Conservation (phyloP, 2,888 invertebrate species). For the Apamea sordens region DNA sequence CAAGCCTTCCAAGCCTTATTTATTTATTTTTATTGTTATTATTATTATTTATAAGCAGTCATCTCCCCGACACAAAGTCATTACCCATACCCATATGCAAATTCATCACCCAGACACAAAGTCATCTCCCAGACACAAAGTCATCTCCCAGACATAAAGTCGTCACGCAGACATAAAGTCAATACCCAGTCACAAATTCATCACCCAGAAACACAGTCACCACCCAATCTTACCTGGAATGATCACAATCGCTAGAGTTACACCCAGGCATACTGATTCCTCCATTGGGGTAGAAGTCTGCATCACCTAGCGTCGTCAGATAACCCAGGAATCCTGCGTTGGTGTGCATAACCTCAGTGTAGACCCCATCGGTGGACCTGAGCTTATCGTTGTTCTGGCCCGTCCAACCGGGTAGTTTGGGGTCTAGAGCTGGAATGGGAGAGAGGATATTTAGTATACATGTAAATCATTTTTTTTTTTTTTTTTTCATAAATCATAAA, state of each 20-base stretch:
- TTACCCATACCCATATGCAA: too few species aligned
- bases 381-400: constrained; percentile 66
- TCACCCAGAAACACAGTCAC: neutral
- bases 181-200: neutral
- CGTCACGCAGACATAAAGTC: neutral
- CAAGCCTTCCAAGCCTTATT: too few species aligned
- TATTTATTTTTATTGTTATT: too few species aligned
- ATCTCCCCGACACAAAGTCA: neutral
- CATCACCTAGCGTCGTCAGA: constrained; percentile 66
- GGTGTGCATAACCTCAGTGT: constrained; percentile 77
- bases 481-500: too few species aligned
- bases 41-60: too few species aligned
- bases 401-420: constrained; percentile 70
- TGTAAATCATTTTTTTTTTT: too few species aligned
- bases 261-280: constrained; percentile 75
- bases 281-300: constrained; percentile 79
- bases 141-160: neutral
- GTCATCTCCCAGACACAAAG: neutral
- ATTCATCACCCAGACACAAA: neutral
- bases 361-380: constrained; percentile 65
- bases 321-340: constrained; percentile 73
- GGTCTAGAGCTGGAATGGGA: constrained; percentile 67
- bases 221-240: constrained; percentile 66
- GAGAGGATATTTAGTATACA: neutral
- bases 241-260: constrained; percentile 66